phyloP scores from a whole-genome alignment of 2,888 invertebrate genomes.

The Eilema sororculum region DNA sequence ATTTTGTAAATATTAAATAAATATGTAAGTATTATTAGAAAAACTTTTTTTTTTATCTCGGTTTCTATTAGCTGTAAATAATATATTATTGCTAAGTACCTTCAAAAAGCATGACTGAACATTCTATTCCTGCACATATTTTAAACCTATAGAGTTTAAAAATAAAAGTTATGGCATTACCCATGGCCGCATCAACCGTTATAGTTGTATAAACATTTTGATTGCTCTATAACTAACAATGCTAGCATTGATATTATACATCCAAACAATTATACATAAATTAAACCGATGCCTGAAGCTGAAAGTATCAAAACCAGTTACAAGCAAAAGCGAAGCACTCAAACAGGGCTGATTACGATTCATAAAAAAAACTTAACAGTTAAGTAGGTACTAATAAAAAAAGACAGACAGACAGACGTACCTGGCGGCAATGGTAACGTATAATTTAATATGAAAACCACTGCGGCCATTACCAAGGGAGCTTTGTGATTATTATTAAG shows the following conservation, averaged over 20 bases:
- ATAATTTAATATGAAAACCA: constrained; percentile 55
- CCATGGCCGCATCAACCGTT: background rate
- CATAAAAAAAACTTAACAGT: constrained; percentile 34
- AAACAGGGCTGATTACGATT: constrained; percentile 39
- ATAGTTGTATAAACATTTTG: background rate
- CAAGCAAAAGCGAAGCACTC: constrained; percentile 25
- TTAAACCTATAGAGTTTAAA: background rate
- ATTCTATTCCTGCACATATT: background rate
- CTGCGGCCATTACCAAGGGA: constrained; percentile 40
- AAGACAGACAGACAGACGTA: constrained; percentile 42
- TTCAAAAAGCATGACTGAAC: background rate
- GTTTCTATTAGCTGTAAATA: background rate
- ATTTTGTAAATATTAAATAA: no score
- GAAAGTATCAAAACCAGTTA: constrained; percentile 5
- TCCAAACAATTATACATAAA: background rate
- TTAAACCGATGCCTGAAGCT: constrained; percentile 11
- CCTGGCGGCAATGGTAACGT: constrained; percentile 48
- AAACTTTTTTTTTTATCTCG: no score
- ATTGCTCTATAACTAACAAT: background rate
- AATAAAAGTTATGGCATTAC: background rate
- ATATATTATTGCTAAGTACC: background rate
- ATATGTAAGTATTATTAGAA: no score
- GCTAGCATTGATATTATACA: background rate
- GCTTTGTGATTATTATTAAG: constrained; percentile 54
- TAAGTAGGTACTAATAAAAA: constrained; percentile 58